Evolutionary conservation across 1,140 invertebrate genomes (phyloP), one percentile per base, ranked within the genome.

Genomic region (Bombus confusus): DNA sequence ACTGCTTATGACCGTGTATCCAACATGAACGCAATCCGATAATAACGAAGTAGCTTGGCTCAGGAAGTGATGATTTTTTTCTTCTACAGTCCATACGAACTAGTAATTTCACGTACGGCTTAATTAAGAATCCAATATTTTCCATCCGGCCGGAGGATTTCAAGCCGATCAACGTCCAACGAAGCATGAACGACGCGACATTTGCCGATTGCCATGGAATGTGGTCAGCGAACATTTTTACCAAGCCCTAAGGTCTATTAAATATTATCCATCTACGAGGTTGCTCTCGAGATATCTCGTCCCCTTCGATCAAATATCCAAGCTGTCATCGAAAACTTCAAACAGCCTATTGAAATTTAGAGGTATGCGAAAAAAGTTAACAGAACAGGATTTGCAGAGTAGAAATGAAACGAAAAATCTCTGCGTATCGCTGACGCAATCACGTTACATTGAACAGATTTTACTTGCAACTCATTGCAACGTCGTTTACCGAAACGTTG

Each of bases 141-240:
- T 78, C 0, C 39, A 31, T 22, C 12, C 25, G 12, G 22, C 3
- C 37, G 6, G 64, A 69, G 25, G 41, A 69, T 80, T 37, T 6
- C 25, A 34, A 47, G 22, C n/a, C 22, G 25, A 43, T 43, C 9
- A 52, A 69, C 39, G 1, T 2, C 31, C 34, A 80, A 8, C 66
- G 22, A 34, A 80, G 66, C 78, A 80, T 80, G 64, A 80, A 52
- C 22, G n/a, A 34, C 12, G 78, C 43, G 39, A 31, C 37, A n/a
- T 43, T 31, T 34, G 22, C 47, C 64, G 15, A 52, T 69, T 43
- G 10, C 18, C 8, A 34, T 47, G 78, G 66, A 69, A 80, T 80
- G 66, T 52, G 78, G 34, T 52, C 3, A 2, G 41, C 47, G 34
- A 62, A 31, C n/a, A 43, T 78, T n/a, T 78, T 43, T 31, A 59